Percentiles rank a stretch among this genome's conserved stretches.
These are phyloP conservation scores for Presbytis comata DNA, from an alignment of 2,797 vertebrate genomes.

Conservation along the genomic window DNA sequence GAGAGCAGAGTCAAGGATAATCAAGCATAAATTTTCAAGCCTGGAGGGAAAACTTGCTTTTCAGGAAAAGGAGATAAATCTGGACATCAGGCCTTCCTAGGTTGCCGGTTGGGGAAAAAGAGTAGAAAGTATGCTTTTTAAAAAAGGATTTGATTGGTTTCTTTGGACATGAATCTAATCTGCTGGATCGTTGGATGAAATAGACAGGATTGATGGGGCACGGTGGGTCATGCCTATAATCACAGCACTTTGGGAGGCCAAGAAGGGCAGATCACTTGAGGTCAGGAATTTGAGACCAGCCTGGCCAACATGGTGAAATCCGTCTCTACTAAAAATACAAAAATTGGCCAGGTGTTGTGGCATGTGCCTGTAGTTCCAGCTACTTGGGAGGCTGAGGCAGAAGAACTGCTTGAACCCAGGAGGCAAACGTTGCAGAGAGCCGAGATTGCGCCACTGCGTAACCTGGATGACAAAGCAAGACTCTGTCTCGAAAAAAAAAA, in stretches of 20 bases:
- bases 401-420: neutral
- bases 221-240: neutral
- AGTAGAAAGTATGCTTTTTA: neutral
- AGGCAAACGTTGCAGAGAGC: neutral
- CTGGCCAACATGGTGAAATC: neutral
- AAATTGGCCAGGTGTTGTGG: neutral
- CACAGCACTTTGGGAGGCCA: neutral
- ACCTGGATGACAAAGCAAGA: neutral
- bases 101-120: neutral
- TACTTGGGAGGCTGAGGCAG: neutral
- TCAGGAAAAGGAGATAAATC: neutral
- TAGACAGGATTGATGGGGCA: neutral
- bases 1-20: neutral
- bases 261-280: neutral
- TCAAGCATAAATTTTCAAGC: neutral
- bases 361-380: neutral
- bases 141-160: neutral
- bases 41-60: neutral
- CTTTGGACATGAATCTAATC: neutral
- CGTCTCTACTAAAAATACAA: neutral
- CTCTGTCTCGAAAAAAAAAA: neutral
- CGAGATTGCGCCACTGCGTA: neutral
- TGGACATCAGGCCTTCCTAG: neutral
- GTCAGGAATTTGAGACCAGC: neutral
- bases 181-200: neutral